Evolutionary conservation across 2,797 vertebrate genomes (phyloP).

Genomic region (Mormyrus hasselquistii): DNA sequence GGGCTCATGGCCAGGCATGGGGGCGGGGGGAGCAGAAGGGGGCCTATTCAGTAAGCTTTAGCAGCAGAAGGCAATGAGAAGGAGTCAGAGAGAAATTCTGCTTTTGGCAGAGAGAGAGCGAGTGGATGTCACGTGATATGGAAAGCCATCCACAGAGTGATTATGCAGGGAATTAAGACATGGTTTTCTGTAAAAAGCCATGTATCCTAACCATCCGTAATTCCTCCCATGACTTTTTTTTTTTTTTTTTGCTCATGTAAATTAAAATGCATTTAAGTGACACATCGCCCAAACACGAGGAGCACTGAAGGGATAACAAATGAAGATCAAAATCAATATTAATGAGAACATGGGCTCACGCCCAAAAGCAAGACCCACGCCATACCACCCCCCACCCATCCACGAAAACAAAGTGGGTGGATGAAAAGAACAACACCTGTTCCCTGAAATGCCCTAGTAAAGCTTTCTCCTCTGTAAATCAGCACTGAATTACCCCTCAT

Average conservation of each 20-base stretch:
- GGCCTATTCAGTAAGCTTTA: slow-evolving; percentile 23
- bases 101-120: not conserved
- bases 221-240: not conserved
- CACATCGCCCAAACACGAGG: not conserved
- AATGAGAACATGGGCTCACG: not conserved
- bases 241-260: slow-evolving; percentile 24
- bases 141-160: not conserved
- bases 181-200: slow-evolving; percentile 30
- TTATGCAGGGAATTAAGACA: slow-evolving; percentile 13
- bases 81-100: slow-evolving; percentile 20
- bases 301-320: not conserved
- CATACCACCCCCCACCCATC: not conserved
- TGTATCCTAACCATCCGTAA: slow-evolving; percentile 12
- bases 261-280: slow-evolving; percentile 14
- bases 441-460: not conserved
- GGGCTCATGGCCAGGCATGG: not conserved
- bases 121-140: not conserved
- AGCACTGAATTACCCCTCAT: not conserved
- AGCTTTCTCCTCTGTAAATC: not conserved
- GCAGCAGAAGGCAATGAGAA: slow-evolving; percentile 31
- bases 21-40: not conserved
- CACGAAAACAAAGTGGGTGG: not conserved
- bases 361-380: not conserved
- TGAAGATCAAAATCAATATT: not conserved
- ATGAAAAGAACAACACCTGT: not conserved